These are phyloP conservation scores for Andrena minutula DNA, from an alignment of 2,888 invertebrate genomes.

Conservation along the genomic window DNA sequence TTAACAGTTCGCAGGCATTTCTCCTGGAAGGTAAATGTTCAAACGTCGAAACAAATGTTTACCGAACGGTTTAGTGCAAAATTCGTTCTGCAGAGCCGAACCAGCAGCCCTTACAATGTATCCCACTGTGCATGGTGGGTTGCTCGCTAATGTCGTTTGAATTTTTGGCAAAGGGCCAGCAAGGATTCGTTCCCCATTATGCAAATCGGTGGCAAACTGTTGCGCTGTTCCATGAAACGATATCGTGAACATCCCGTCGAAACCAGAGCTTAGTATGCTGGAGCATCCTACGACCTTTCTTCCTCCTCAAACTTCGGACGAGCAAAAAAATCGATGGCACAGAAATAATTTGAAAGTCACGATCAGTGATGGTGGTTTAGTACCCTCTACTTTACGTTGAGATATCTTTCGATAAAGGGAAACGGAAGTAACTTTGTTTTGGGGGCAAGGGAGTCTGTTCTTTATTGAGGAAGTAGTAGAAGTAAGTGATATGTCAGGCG, in stretches of 20 bases:
- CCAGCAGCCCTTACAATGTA: not conserved
- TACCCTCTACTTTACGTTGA: not conserved
- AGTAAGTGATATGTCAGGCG: not conserved
- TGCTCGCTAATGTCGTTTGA: conserved; percentile 4
- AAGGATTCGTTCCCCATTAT: conserved; percentile 21
- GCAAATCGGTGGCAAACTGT: conserved; percentile 63
- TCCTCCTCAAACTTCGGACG: not conserved
- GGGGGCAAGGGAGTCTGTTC: not conserved
- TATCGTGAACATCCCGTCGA: not conserved
- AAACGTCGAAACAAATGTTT: not conserved
- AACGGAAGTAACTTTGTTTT: not conserved
- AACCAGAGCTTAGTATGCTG: not conserved
- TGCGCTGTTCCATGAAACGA: conserved; percentile 32
- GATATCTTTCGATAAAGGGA: not conserved
- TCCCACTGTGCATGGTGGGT: not conserved
- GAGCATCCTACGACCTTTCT: not conserved
- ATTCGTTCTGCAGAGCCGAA: not conserved
- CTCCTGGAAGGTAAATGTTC: not conserved
- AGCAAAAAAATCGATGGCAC: conserved; percentile 13
- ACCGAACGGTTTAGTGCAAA: not conserved
- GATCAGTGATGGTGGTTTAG: not conserved
- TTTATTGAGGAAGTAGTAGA: conserved; percentile 1
- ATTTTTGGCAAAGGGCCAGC: conserved; percentile 55
- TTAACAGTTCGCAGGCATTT: not conserved
- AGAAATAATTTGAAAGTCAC: conserved; percentile 4